Percentiles rank a stretch among this genome's conserved stretches.
Conservation (phyloP, 2,113 vertebrate species). For the Lepisosteus oculatus region DNA sequence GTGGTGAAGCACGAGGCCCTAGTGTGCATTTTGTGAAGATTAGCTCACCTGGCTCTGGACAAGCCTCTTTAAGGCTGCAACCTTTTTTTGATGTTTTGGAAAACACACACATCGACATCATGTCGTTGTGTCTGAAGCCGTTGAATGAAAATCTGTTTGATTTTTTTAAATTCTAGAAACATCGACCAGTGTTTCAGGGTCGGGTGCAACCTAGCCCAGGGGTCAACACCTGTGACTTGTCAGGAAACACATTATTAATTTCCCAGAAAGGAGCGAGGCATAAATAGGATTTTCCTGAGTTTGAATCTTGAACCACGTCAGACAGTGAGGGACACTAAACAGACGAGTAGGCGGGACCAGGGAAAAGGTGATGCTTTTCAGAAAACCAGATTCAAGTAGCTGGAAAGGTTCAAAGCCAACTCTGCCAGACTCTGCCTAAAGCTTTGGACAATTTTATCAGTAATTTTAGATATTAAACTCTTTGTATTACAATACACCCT, state of each 20-base stretch:
- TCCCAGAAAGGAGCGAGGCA: neutral
- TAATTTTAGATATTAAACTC: too few species aligned
- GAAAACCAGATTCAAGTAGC: neutral
- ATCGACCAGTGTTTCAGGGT: neutral
- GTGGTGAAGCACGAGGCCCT: slow-evolving; percentile 6
- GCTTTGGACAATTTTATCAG: neutral
- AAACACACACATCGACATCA: slow-evolving; percentile 3
- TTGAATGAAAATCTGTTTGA: neutral
- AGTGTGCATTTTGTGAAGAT: neutral
- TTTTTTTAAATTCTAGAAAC: neutral
- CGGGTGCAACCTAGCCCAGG: neutral
- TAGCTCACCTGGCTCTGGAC: slow-evolving; percentile 7
- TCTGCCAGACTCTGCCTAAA: neutral
- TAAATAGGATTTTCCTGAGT: neutral
- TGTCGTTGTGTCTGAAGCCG: slow-evolving; percentile 16
- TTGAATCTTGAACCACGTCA: neutral
- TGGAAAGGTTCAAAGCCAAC: neutral
- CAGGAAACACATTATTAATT: neutral
- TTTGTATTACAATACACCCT: too few species aligned
- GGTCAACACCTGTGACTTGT: slow-evolving; percentile 3
- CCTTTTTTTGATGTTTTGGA: slow-evolving; percentile 6
- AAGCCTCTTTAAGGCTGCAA: neutral
- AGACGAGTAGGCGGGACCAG: neutral
- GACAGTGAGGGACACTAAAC: too few species aligned
- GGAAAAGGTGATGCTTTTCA: neutral